Base-by-base conservation (phyloP, 2,888 invertebrate species). In the Silvanus unidentatus region DNA sequence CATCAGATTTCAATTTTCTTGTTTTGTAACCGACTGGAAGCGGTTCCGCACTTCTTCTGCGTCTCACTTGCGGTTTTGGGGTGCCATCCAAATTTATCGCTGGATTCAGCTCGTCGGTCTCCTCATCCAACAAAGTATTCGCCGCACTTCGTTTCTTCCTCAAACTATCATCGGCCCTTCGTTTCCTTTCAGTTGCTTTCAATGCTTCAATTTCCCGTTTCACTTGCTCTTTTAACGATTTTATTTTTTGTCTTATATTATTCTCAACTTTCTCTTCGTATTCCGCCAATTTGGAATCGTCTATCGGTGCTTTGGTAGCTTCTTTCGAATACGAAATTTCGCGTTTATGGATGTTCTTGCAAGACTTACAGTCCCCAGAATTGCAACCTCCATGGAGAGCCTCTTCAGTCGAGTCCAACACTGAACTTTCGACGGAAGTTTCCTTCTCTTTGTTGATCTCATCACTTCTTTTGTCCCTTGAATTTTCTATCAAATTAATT, bases 61-160 rank as follows among this genome's bases (percentile, higher is more conserved):
- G 56, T 32, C 69, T 51, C 3, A 69, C 53, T 41, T 65, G 59
- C 8, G 64, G 60, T 35, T 54, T 52, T 3, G 63, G 47, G 34
- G 45, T 45, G 37, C 58, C 55, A 10, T 53, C 57, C 2, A 53
- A 48, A 47, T 59, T 55, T 11, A 58, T 16, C 10, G 55, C 54
- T 0, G 69, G 69, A 53, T 68, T 58, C n/a, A 70, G 53, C 16
- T 57, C 57, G 12, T 56, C 57, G 2, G 57, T 60, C 56, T 70
- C 68, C 48, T 62, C 62, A 8, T 70, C 65, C 13, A 64, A 14
- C 9, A 70, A 49, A 2, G 53, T 63, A 14, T 51, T 58, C 4
- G 48, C 27, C 1, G 50, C 49, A 35, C 63, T 56, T 9, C 67
- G 48, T 46, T 65, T 68, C 42, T 59, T 58, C 35, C 64, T 52